Conservation (phyloP, 2,888 invertebrate genomes). For the Cantharis rustica region DNA sequence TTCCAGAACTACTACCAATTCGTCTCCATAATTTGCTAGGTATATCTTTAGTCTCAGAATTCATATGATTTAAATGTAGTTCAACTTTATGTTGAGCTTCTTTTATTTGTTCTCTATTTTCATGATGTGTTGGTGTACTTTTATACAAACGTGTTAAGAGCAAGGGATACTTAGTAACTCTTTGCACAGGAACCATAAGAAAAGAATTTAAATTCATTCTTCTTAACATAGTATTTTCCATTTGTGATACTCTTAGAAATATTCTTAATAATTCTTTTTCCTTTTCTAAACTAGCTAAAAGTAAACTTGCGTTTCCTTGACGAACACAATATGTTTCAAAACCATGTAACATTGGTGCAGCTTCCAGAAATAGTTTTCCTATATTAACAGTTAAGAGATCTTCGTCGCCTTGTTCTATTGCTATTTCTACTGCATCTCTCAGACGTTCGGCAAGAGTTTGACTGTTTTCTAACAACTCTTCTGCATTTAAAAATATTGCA, state of each 20-base stretch:
- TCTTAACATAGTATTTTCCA: conserved; percentile 91
- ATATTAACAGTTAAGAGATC: conserved; percentile 88
- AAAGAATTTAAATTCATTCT: conserved; percentile 98
- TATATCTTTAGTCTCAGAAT: conserved; percentile 89
- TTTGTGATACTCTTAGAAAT: conserved; percentile 94
- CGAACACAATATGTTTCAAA: conserved; percentile 95
- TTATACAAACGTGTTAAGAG: conserved; percentile 87
- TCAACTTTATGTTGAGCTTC: conserved; percentile 93
- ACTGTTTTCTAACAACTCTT: conserved; percentile 88
- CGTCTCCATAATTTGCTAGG: conserved; percentile 90
- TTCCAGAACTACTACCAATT: conserved; percentile 76
- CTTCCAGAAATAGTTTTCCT: conserved; percentile 88
- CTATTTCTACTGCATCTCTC: conserved; percentile 84
- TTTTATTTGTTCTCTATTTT: conserved; percentile 80
- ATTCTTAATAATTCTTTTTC: conserved; percentile 93
- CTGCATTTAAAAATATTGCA: conserved; percentile 91
- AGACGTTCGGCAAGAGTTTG: conserved; percentile 84
- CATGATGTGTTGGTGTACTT: conserved; percentile 83
- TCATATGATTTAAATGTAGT: conserved; percentile 91
- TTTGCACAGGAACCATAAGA: conserved; percentile 96
- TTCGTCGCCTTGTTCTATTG: conserved; percentile 79
- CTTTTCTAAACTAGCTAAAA: conserved; percentile 89
- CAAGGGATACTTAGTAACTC: conserved; percentile 95
- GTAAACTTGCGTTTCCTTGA: conserved; percentile 86
- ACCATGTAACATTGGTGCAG: conserved; percentile 89